Evolutionary conservation across 2,797 vertebrate genomes (phyloP).

Genomic region (Scleropages formosus): DNA sequence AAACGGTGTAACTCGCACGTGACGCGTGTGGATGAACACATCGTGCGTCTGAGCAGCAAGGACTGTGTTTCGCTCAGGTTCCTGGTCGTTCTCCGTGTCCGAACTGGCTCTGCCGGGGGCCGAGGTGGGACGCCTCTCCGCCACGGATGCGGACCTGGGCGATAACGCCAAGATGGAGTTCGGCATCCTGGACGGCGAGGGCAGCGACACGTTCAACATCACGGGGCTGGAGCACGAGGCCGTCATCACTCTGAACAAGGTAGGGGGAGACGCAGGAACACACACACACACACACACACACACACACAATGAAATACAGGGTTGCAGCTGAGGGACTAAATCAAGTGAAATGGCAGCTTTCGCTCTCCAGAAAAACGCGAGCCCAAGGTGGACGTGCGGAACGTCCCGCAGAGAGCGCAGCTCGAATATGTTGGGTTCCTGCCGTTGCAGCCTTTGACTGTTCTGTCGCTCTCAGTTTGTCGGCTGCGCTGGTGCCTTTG

Average conservation of each 20-base stretch:
- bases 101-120: constrained; percentile 81
- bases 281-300: neutral
- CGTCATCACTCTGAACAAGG: constrained; percentile 75
- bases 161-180: constrained; percentile 83
- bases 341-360: too few species aligned
- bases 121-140: constrained; percentile 80
- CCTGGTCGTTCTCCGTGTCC: constrained; percentile 85
- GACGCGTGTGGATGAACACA: too few species aligned
- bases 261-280: constrained; percentile 38
- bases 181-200: constrained; percentile 75
- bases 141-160: constrained; percentile 79
- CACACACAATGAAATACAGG: too few species aligned
- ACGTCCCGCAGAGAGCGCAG: too few species aligned
- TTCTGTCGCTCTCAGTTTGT: too few species aligned
- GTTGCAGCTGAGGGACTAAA: neutral
- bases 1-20: too few species aligned
- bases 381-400: too few species aligned
- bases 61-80: constrained; percentile 57
- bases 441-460: too few species aligned
- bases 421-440: too few species aligned
- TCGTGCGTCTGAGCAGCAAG: too few species aligned
- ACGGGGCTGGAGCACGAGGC: constrained; percentile 72
- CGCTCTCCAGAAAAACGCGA: too few species aligned
- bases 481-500: too few species aligned
- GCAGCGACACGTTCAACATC: constrained; percentile 77